phyloP scores from a whole-genome alignment of 2,113 vertebrate species.

The Chitala chitala region DNA sequence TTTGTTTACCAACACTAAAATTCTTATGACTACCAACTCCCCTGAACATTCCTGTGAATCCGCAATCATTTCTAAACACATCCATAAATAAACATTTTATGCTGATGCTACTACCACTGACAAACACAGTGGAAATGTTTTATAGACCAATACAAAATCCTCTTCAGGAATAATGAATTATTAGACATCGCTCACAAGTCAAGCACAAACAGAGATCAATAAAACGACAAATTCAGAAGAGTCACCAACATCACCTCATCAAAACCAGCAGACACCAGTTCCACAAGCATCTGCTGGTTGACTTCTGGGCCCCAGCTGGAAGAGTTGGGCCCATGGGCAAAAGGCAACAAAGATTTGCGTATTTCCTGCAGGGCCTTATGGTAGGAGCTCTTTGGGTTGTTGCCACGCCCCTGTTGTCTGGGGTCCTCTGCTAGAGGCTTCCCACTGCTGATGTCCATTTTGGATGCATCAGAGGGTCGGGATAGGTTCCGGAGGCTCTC shows the following conservation, averaged over 20 bases:
- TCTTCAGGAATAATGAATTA: not conserved
- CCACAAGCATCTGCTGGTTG: conserved; percentile 79
- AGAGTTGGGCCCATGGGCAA: conserved; percentile 73
- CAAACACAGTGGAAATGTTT: too few species aligned
- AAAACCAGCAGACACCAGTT: conserved; percentile 77
- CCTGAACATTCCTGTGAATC: not conserved
- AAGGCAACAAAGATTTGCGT: conserved; percentile 84
- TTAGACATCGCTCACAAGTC: not conserved
- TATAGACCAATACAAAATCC: too few species aligned
- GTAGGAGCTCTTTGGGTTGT: conserved; percentile 75
- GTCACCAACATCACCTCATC: conserved; percentile 75
- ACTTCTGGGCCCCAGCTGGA: conserved; percentile 65
- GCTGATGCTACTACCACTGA: too few species aligned
- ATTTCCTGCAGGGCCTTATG: conserved; percentile 93
- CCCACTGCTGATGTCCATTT: conserved; percentile 62
- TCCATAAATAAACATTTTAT: too few species aligned
- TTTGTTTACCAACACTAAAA: not conserved
- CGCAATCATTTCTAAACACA: too few species aligned
- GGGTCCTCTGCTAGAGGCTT: conserved; percentile 78
- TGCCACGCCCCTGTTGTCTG: conserved; percentile 77
- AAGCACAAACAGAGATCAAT: not conserved
- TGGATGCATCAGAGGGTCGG: conserved; percentile 80
- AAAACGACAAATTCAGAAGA: not conserved
- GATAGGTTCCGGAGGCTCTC: conserved; percentile 90
- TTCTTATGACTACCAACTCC: not conserved